These are phyloP conservation scores for Cyprinella venusta DNA, from an alignment of 2,797 vertebrate species.

Conservation along the genomic window DNA sequence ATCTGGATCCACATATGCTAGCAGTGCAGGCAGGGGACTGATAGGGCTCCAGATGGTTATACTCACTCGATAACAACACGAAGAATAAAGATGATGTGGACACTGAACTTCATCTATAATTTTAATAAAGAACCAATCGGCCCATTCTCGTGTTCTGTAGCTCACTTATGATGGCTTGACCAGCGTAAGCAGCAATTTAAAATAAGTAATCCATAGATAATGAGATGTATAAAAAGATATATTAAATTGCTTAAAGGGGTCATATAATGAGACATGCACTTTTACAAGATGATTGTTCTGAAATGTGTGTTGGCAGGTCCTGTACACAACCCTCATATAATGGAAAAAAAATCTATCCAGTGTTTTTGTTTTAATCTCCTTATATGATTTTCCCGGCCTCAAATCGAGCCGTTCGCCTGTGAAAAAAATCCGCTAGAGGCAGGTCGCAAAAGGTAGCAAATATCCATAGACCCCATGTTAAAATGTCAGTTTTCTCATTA, in stretches of 20 bases:
- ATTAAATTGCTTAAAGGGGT: background rate
- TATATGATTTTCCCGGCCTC: too few relatives aligned
- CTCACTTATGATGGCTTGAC: background rate
- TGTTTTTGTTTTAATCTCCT: too few relatives aligned
- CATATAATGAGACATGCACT: too few relatives aligned
- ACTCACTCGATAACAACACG: background rate
- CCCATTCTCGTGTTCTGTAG: background rate
- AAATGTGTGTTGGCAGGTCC: too few relatives aligned
- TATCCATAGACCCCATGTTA: too few relatives aligned
- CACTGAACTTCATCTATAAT: constrained; percentile 5
- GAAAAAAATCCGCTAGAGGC: too few relatives aligned
- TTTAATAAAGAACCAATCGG: background rate
- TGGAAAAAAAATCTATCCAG: too few relatives aligned
- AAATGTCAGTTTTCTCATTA: too few relatives aligned
- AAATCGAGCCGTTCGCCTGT: too few relatives aligned
- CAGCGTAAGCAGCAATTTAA: background rate
- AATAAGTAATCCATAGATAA: background rate
- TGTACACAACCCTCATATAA: too few relatives aligned
- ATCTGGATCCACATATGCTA: constrained; percentile 46
- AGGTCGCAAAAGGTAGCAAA: too few relatives aligned
- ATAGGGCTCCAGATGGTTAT: constrained; percentile 22
- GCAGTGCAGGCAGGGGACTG: constrained; percentile 2
- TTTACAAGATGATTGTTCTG: too few relatives aligned
- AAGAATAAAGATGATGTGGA: constrained; percentile 26
- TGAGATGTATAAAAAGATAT: background rate